Percentiles rank a stretch among this genome's conserved stretches.
Conservation (phyloP, 2,113 vertebrate species). For the Antigone vipio region DNA sequence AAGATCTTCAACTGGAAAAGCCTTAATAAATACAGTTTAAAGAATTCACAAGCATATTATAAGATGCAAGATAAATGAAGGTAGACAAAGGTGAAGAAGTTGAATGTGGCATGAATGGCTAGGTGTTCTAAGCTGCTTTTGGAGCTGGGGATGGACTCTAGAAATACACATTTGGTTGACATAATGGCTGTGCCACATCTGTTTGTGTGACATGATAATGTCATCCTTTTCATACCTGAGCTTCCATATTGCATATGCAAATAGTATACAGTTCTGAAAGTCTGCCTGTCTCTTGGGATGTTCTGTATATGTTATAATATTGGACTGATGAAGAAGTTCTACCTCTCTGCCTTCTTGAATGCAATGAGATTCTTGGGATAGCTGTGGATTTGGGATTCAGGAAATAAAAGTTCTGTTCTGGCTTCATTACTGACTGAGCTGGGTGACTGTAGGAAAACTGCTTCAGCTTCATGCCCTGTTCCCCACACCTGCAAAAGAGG, state of each 20-base stretch:
- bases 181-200: background rate
- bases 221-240: background rate
- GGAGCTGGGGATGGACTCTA: background rate
- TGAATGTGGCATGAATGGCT: background rate
- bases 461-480: background rate
- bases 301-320: background rate
- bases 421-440: background rate
- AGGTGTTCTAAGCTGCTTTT: background rate
- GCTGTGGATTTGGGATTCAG: too few species aligned
- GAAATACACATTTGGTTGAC: background rate
- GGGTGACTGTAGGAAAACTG: background rate
- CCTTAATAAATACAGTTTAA: background rate
- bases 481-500: background rate
- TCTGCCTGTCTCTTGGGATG: background rate
- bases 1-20: background rate
- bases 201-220: fast-evolving
- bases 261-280: background rate
- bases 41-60: background rate
- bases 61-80: background rate
- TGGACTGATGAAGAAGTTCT: background rate
- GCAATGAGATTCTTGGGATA: too few species aligned
- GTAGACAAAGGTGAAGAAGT: background rate
- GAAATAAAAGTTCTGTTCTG: background rate
- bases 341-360: background rate
- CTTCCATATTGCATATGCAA: background rate